Base-by-base conservation (phyloP, 2,113 vertebrate genomes). In the Phrynosoma blainvillii region DNA sequence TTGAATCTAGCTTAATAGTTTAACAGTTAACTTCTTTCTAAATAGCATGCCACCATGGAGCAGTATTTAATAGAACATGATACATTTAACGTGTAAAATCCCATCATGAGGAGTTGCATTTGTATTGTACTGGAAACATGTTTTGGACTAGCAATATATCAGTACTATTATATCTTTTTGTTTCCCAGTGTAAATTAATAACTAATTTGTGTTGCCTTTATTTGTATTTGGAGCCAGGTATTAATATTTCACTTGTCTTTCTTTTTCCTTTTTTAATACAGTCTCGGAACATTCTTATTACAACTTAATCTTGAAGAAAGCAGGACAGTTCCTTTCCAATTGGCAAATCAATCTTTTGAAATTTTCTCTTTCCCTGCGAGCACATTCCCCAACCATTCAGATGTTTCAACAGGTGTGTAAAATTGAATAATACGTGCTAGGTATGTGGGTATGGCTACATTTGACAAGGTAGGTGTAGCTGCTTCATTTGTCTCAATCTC, bases 291-390 rank as follows among this genome's bases (percentile, higher is more conserved):
- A 97, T 90, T 98, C 98, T 8, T 99, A 98, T 94, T 99, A 98
- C 95, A 98, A 97, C 92, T 95, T 99, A 93, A 97, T 99, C 90
- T 92, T 99, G 92, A 99, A 98, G 95, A 99, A 99, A 96, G 98
- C 98, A 23, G 98, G 98, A 36, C 99, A 99, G 90, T 99, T 99
- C 95, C 96, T 99, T 87, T 97, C 98, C 71, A 97, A 98, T 93
- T 97, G 98, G 89, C 98, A 99, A 88, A 94, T 99, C 89, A 97
- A 96, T 91, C 96, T 99, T 0, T 94, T 99, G 89, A 99, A 97
- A 95, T 98, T 98, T 94, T 97, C 98, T 56, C 95, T 99, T 89
- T 97, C 98, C 18, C 93, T 98, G 87, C 97, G 98, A 82, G 97
- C 97, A 4, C 97, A 98, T 94, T 99, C 98, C 89, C 99, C 99